Base-by-base conservation (phyloP, 2,113 vertebrate species). In the Calidris pygmaea region DNA sequence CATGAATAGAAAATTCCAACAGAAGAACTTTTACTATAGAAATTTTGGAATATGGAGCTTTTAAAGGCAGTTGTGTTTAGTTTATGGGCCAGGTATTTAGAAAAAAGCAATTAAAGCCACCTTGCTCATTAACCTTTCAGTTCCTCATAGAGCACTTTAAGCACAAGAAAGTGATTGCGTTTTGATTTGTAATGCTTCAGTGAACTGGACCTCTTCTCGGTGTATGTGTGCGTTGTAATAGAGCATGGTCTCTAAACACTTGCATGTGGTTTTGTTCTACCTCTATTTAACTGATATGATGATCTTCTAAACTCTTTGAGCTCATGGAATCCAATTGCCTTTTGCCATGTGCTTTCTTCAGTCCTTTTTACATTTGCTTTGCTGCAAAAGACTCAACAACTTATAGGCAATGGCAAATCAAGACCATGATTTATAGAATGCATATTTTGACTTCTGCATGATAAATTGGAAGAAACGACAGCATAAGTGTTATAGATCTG, bases 121-220 rank as follows among this genome's bases (percentile, higher is more conserved):
- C 66, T 92, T 90, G 67, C 53, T 93, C 85, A 92, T 97, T 97
- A 97, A 95, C 76, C 86, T 95, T 96, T 91, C 77, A 47, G 76
- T 92, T 95, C 63, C 72, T 96, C 4, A 1, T 59, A 82, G 77
- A 78, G 75, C 34, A 60, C 72, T 96, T 87, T n/a, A 73, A 73
- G 81, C 68, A 50, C 30, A 53, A 76, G 58, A 34, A 89, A 94
- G 84, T 68, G 90, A 93, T 93, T 96, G 76, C 52, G 15, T 91
- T 96, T 96, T 93, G 74, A 91, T 97, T 84, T 87, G 90, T 66
- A 91, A 92, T 78, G 85, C 92, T 93, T 90, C 52, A 35, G 75
- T 78, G 86, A 85, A 13, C 78, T 26, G 87, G 41, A 55, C 52
- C 26, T 85, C 67, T 48, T 89, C 53, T 83, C 63, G 50, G 16